Base-by-base conservation (phyloP, 2,888 invertebrate species). In the Leucophenga maculata region DNA sequence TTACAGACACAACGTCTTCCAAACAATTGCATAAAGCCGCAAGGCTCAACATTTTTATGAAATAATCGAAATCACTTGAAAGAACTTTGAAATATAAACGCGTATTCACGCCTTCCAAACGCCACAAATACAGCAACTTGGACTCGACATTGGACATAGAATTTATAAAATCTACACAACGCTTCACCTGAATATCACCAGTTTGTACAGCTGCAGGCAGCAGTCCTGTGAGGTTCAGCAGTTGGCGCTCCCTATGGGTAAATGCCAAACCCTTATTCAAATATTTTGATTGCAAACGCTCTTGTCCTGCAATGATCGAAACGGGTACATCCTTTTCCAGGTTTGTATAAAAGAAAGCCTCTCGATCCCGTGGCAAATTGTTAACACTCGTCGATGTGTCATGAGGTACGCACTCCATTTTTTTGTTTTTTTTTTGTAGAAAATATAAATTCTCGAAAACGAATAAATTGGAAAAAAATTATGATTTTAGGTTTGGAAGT, bases 71-170 rank as follows among this genome's bases (percentile, higher is more conserved):
- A 48, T 78, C 22, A 16, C 60, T 69, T 6, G 67, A 18, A 6
- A 83, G 6, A 0, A 80, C 11, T 0, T 39, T 20, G 16, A 69
- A 82, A 46, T 78, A 83, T 0, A 80, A 59, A 8, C 16, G 31
- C 0, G 57, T 13, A 32, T 82, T 77, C 0, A 0, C 0, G 0
- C 18, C 0, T 32, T 71, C 68, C 26, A 80, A 0, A 1, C 22
- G n/a, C 9, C 32, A 9, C 0, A 80, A 48, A 16, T 67, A 80
- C 0, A 69, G 1, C 3, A 69, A 72, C 50, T 57, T 64, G 2
- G 65, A 60, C 0, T 65, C 0, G 0, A 6, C 0, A 0, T 55
- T 22, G 0, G 1, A 18, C 3, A 69, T 11, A 0, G 4, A 16
- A 0, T 11, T 18, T 3, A 73, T 60, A 6, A 54, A 6, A 2